Evolutionary conservation across 2,888 invertebrate genomes (phyloP).

Genomic region (Rotaria socialis): DNA sequence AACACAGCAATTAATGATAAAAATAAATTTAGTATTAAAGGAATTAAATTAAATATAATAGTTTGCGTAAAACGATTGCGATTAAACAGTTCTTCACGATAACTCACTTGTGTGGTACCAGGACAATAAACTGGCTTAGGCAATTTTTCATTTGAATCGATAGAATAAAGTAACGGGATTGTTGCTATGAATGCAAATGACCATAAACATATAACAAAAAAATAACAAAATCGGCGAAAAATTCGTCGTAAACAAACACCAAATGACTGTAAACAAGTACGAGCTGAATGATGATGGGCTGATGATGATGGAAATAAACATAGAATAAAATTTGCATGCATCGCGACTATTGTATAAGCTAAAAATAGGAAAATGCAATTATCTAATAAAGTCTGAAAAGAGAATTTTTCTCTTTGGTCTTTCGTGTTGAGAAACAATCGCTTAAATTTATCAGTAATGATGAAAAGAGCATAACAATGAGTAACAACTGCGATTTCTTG

Average conservation of each 20-base stretch:
- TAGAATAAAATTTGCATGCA: background rate
- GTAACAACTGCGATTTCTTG: too few relatives aligned
- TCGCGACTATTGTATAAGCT: background rate
- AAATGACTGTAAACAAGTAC: background rate
- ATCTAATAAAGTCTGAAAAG: too few relatives aligned
- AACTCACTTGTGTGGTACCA: background rate
- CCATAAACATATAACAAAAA: background rate
- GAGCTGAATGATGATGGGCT: background rate
- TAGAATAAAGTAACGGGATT: background rate
- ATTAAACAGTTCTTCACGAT: conserved; percentile 1
- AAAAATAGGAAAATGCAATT: background rate
- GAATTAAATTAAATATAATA: background rate
- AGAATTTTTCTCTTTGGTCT: too few relatives aligned
- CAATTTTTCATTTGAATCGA: conserved; percentile 22
- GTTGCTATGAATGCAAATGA: background rate
- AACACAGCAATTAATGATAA: background rate
- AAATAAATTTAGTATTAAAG: background rate
- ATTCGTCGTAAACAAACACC: background rate
- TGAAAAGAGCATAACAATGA: too few relatives aligned
- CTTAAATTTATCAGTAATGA: too few relatives aligned
- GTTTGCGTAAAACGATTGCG: conserved; percentile 4
- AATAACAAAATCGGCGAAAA: conserved; percentile 20
- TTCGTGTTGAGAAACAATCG: too few relatives aligned
- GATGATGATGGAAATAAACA: background rate
- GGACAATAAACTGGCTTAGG: conserved; percentile 27